These are phyloP conservation scores for Rhinophrynus dorsalis DNA, from an alignment of 2,797 vertebrate genomes.

Conservation along the genomic window DNA sequence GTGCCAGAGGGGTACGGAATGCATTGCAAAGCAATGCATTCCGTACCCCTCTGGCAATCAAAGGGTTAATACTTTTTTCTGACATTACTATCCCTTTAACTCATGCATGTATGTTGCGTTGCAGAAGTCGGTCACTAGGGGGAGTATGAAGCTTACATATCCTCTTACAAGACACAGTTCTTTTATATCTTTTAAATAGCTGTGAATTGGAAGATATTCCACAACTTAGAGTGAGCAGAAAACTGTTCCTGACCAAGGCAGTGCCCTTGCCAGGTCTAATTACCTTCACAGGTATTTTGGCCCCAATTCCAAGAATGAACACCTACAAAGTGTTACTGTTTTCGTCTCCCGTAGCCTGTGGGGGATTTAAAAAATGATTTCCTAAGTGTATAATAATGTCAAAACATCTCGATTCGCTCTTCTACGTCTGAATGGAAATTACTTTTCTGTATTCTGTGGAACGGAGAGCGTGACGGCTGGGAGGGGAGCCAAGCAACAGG, in stretches of 20 bases:
- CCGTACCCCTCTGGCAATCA: too few species aligned
- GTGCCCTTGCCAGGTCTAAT: conserved; percentile 16
- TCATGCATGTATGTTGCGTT: not conserved
- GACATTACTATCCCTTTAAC: too few species aligned
- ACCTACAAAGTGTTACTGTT: not conserved
- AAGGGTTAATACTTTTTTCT: too few species aligned
- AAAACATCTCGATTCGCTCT: conserved; percentile 3
- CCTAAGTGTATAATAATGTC: conserved; percentile 4
- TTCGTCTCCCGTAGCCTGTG: not conserved
- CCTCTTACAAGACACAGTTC: too few species aligned
- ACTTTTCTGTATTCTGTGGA: not conserved
- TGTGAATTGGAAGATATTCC: too few species aligned
- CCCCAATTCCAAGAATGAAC: not conserved
- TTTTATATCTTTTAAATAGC: too few species aligned
- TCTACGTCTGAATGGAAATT: conserved; percentile 1
- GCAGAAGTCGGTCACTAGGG: conserved; percentile 1
- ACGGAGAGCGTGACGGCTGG: not conserved
- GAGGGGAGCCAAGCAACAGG: too few species aligned
- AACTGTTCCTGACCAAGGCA: too few species aligned
- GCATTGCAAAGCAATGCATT: too few species aligned
- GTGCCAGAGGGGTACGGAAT: too few species aligned
- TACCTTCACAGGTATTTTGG: conserved; percentile 16
- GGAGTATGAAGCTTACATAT: not conserved
- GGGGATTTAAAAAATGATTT: conserved; percentile 4
- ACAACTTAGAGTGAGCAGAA: too few species aligned